phyloP scores from a whole-genome alignment of 2,888 invertebrate genomes.

The Portevinia maculata region DNA sequence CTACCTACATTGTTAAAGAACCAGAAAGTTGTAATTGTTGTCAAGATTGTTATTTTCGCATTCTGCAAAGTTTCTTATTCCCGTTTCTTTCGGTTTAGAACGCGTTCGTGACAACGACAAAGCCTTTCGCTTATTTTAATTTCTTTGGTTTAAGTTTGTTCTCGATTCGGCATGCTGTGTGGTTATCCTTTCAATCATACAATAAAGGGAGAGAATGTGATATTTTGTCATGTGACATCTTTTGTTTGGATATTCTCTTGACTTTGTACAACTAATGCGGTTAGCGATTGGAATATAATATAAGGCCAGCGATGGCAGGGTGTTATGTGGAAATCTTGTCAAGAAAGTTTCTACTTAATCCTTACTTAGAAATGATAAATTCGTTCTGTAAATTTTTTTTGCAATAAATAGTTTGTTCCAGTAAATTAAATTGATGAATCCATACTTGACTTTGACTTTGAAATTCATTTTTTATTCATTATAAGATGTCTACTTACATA shows the following conservation, averaged over 20 bases:
- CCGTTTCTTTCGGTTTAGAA: conserved; percentile 41
- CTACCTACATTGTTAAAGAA: conserved; percentile 19
- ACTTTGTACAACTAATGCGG: conserved; percentile 1
- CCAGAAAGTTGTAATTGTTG: conserved; percentile 68
- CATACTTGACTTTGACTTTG: too few species aligned
- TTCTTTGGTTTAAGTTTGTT: conserved; percentile 20
- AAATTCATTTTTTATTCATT: too few species aligned
- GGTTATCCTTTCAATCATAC: conserved; percentile 53
- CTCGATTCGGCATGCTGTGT: conserved; percentile 17
- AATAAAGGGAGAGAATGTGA: conserved; percentile 37
- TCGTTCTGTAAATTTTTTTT: too few species aligned
- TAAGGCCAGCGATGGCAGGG: too few species aligned
- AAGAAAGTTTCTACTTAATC: too few species aligned
- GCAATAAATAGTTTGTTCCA: too few species aligned
- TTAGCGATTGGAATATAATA: neutral
- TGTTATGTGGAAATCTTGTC: too few species aligned
- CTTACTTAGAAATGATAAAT: too few species aligned
- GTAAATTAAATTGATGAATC: too few species aligned
- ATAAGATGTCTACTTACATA: too few species aligned
- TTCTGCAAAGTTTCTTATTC: conserved; percentile 50
- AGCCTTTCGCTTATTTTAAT: conserved; percentile 51
- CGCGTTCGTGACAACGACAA: conserved; percentile 59
- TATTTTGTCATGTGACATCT: conserved; percentile 27
- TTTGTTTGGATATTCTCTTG: conserved; percentile 32
- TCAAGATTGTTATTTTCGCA: conserved; percentile 63